phyloP scores from a whole-genome alignment of 92 coral and sea anemone genomes.

The Chrysogorgia sp. region DNA sequence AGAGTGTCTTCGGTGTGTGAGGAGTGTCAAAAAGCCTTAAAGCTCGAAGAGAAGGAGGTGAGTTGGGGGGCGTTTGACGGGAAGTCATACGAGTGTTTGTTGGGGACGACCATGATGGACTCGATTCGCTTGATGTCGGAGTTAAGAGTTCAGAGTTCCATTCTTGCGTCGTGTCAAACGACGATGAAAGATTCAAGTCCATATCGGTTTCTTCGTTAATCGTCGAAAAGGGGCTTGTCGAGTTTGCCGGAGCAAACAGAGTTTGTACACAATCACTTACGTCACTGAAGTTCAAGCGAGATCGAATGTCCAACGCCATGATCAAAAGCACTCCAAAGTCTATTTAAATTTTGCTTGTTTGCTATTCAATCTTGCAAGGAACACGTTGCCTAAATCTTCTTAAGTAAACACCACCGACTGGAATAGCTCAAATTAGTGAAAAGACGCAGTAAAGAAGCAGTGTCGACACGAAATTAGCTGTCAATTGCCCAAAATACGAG shows the following conservation, averaged over 20 bases:
- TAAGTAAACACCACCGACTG: not conserved
- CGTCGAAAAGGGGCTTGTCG: conserved; percentile 10
- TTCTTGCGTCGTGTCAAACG: conserved; percentile 13
- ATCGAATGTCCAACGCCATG: conserved; percentile 37
- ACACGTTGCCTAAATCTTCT: not conserved
- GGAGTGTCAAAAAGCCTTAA: conserved; percentile 93
- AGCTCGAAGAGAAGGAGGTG: conserved; percentile 94
- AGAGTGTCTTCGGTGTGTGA: conserved; percentile 94
- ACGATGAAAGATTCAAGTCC: not conserved
- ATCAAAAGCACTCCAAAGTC: not conserved
- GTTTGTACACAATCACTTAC: conserved; percentile 32
- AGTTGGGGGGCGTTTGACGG: conserved; percentile 66
- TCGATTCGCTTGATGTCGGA: conserved; percentile 39
- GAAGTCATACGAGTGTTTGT: not conserved
- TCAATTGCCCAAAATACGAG: not conserved
- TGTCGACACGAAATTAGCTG: not conserved
- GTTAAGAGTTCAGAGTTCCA: conserved; percentile 40
- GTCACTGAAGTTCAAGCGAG: conserved; percentile 23
- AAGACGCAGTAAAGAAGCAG: not conserved
- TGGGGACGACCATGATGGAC: conserved; percentile 24
- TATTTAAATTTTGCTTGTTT: not conserved
- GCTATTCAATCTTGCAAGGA: too few relatives aligned
- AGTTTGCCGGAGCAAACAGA: conserved; percentile 13
- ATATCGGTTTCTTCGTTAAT: conserved; percentile 29
- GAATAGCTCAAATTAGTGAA: not conserved